Evolutionary conservation across 1,140 invertebrate genomes (phyloP).

Genomic region (Ectropis grisescens): DNA sequence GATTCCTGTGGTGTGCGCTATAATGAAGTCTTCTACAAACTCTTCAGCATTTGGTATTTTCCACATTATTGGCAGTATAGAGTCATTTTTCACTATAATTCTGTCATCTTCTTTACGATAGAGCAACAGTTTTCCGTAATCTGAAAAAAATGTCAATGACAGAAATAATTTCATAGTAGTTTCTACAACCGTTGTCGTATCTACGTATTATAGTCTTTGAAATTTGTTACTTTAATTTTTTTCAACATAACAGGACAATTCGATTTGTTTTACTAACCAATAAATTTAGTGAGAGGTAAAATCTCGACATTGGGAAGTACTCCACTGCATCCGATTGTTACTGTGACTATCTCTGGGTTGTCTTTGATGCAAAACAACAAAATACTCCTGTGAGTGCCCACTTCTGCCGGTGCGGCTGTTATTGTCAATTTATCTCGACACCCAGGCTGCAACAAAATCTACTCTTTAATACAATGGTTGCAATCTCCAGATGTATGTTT

Average conservation of each 20-base stretch:
- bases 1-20: constrained; percentile 37
- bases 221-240: too few relatives aligned
- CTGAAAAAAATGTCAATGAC: constrained; percentile 27
- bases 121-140: constrained; percentile 48
- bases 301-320: constrained; percentile 46
- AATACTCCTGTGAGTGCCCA: constrained; percentile 30
- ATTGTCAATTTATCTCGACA: constrained; percentile 39
- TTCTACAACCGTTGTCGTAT: too few relatives aligned
- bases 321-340: constrained; percentile 42
- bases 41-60: constrained; percentile 46
- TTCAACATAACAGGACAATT: too few relatives aligned
- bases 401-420: constrained; percentile 42
- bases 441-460: constrained; percentile 30
- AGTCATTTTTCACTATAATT: constrained; percentile 62
- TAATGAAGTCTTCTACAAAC: constrained; percentile 54
- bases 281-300: constrained; percentile 42
- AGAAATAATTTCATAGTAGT: too few relatives aligned
- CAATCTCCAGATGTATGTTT: too few relatives aligned
- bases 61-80: constrained; percentile 54
- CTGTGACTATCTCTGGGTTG: constrained; percentile 48
- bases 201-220: too few relatives aligned
- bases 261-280: too few relatives aligned
- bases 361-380: constrained; percentile 51
- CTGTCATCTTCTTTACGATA: constrained; percentile 53
- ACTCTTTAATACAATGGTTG: too few relatives aligned